Conservation (phyloP, 1,140 invertebrate genomes). For the Meloidogyne hapla region DNA sequence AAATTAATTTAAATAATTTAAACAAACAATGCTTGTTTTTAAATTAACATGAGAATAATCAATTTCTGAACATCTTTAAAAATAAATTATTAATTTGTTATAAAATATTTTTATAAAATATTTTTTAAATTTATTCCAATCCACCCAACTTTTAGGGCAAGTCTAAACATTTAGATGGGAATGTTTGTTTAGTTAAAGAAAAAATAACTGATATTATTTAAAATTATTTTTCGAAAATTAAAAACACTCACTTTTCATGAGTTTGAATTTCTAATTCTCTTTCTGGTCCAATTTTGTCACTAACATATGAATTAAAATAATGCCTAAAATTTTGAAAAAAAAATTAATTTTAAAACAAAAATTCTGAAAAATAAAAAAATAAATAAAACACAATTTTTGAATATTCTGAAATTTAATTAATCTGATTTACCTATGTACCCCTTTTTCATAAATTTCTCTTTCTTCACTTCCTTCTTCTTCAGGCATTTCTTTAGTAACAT, state of each 20-base stretch:
- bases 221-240: too few species aligned
- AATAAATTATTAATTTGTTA: too few species aligned
- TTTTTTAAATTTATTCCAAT: too few species aligned
- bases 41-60: conserved; percentile 42
- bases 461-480: conserved; percentile 34
- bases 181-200: too few species aligned
- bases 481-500: conserved; percentile 39
- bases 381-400: background rate
- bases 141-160: too few species aligned
- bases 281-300: conserved; percentile 58
- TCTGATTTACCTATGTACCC: conserved; percentile 17
- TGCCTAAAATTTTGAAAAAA: background rate
- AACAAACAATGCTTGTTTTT: conserved; percentile 67
- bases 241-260: conserved; percentile 56
- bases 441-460: conserved; percentile 35
- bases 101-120: too few species aligned
- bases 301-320: conserved; percentile 54
- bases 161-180: too few species aligned
- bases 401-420: background rate
- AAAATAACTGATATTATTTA: too few species aligned
- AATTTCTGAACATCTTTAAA: conserved; percentile 53
- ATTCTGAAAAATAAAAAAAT: background rate
- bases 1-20: background rate
- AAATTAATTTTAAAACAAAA: background rate
- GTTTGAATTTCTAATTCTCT: conserved; percentile 44